These are phyloP conservation scores for Drosophila persimilis DNA, from an alignment of 1,140 invertebrate species.

Conservation along the genomic window DNA sequence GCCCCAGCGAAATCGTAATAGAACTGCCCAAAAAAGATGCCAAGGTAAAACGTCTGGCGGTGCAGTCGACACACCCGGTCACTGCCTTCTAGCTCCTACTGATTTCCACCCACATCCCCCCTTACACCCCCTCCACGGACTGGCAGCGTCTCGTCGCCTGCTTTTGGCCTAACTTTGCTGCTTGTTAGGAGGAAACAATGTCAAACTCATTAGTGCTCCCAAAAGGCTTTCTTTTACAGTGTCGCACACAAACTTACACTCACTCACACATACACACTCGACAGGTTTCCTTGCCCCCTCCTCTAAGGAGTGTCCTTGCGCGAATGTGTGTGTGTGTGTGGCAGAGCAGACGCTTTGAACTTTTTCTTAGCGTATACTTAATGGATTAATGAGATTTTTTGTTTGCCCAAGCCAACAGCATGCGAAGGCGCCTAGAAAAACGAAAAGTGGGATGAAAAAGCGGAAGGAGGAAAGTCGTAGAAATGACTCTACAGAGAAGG, in stretches of 20 bases:
- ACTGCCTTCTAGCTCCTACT: conserved; percentile 11
- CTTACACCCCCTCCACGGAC: neutral
- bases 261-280: conserved; percentile 39
- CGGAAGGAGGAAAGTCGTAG: neutral
- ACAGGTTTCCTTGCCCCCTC: conserved; percentile 29
- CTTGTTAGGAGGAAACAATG: conserved; percentile 81
- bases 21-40: conserved; percentile 70
- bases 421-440: conserved; percentile 51
- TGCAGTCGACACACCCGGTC: conserved; percentile 36
- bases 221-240: conserved; percentile 80
- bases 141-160: neutral
- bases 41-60: conserved; percentile 69
- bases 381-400: conserved; percentile 82
- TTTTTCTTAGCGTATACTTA: conserved; percentile 79
- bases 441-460: conserved; percentile 16
- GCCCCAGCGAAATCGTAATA: conserved; percentile 61
- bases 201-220: conserved; percentile 81
- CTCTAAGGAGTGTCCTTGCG: conserved; percentile 41
- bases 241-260: conserved; percentile 54
- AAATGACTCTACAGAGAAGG: too few relatives aligned
- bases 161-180: conserved; percentile 62
- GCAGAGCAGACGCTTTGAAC: conserved; percentile 73
- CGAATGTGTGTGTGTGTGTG: conserved; percentile 29
- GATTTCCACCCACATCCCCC: conserved; percentile 32
- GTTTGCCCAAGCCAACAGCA: conserved; percentile 77